Conservation (phyloP, 2,113 vertebrate species). For the Mastomys coucha region DNA sequence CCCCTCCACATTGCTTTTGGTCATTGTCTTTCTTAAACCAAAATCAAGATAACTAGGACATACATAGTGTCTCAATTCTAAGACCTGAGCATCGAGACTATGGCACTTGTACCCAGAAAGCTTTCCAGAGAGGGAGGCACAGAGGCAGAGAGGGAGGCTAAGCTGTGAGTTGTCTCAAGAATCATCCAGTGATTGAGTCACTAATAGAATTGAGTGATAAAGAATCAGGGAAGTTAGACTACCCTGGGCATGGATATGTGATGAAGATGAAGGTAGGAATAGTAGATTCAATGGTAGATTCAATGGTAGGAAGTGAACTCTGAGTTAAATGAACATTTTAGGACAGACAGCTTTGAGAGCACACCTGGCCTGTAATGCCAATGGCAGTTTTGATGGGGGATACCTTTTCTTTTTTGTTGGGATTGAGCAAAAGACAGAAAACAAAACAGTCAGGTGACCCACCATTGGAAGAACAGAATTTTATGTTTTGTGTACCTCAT, state of each 20-base stretch:
- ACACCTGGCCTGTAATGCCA: rapidly evolving
- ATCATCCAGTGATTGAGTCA: background rate
- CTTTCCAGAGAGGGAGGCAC: background rate
- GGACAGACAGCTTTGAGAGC: background rate
- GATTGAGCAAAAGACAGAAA: background rate
- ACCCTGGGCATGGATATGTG: rapidly evolving
- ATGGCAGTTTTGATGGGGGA: background rate
- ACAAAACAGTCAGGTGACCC: too few relatives aligned
- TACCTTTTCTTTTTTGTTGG: background rate
- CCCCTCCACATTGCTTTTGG: background rate
- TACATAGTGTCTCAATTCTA: background rate
- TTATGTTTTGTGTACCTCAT: background rate
- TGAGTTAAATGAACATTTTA: background rate
- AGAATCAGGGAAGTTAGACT: background rate
- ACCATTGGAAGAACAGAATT: too few relatives aligned
- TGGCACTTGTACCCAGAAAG: rapidly evolving
- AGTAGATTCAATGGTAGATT: rapidly evolving
- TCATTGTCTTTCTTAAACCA: background rate
- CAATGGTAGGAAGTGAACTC: background rate
- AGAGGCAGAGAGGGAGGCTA: background rate
- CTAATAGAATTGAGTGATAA: too few relatives aligned
- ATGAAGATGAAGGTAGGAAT: background rate
- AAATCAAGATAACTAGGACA: background rate
- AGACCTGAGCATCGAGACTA: background rate
- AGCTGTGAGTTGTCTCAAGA: rapidly evolving